Conservation (phyloP, 1,140 invertebrate species). For the Drosophila carrolli region DNA sequence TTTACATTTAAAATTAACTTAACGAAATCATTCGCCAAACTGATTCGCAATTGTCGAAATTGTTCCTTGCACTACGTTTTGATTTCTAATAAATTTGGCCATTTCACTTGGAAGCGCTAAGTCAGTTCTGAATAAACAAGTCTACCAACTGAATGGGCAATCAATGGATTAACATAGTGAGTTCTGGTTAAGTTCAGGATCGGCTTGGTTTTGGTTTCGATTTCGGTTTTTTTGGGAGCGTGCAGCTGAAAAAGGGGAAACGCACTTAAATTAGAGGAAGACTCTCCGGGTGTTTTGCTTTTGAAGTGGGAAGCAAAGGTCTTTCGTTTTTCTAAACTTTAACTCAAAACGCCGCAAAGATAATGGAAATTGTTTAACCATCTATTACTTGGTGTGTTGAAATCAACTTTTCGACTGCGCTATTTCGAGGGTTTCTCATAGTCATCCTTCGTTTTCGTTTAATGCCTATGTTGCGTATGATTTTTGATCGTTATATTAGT, state of each 20-base stretch:
- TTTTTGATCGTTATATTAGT: conserved; percentile 52
- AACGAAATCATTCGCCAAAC: conserved; percentile 56
- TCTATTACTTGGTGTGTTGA: conserved; percentile 21
- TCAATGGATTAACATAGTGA: conserved; percentile 36
- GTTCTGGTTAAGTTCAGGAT: conserved; percentile 18
- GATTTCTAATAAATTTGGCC: conserved; percentile 82
- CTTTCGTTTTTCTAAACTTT: conserved; percentile 35
- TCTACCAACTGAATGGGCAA: conserved; percentile 49
- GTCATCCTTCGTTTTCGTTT: conserved; percentile 23
- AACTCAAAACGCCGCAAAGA: conserved; percentile 43
- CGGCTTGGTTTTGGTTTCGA: conserved; percentile 1
- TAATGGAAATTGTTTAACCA: conserved; percentile 34
- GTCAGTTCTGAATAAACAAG: conserved; percentile 76
- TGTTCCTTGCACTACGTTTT: conserved; percentile 57
- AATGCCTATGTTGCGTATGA: conserved; percentile 48
- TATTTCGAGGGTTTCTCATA: conserved; percentile 35
- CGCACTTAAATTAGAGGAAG: conserved; percentile 75
- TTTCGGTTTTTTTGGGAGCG: conserved; percentile 21
- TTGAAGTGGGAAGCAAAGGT: conserved; percentile 64
- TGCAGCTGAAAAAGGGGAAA: conserved; percentile 24
- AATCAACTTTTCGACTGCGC: conserved; percentile 56
- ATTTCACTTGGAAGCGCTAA: conserved; percentile 83
- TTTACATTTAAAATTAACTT: conserved; percentile 51
- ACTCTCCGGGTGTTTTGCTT: conserved; percentile 68
- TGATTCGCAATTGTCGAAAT: conserved; percentile 52